Conservation (phyloP, 2,888 invertebrate genomes). For the Dryobota labecula region DNA sequence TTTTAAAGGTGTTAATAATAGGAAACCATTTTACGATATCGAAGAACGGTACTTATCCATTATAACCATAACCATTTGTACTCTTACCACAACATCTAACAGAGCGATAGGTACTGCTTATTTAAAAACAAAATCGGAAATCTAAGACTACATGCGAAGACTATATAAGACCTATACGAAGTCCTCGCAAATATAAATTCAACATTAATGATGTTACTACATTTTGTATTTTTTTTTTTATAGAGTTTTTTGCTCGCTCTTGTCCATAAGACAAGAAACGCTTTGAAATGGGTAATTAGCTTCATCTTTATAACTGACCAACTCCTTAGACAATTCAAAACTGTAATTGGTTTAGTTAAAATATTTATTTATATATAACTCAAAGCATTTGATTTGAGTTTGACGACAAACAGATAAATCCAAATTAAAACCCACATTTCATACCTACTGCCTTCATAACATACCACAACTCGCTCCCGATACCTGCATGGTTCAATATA, state of each 20-base stretch:
- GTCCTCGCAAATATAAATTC: too few species aligned
- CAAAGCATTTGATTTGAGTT: not conserved
- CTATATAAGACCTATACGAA: too few species aligned
- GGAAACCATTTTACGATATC: not conserved
- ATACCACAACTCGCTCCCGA: conserved; percentile 9
- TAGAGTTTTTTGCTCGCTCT: not conserved
- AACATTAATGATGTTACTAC: not conserved
- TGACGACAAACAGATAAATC: not conserved
- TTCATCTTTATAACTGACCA: not conserved
- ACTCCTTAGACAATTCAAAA: not conserved
- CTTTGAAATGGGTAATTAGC: not conserved
- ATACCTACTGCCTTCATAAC: not conserved
- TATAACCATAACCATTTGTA: too few species aligned
- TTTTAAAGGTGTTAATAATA: not conserved
- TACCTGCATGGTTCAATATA: conserved; percentile 53
- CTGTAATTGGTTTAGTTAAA: not conserved
- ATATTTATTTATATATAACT: not conserved
- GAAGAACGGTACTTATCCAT: not conserved
- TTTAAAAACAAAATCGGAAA: not conserved
- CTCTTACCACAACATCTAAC: not conserved
- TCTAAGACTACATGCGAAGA: not conserved
- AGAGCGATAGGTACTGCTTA: too few species aligned
- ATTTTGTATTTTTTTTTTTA: too few species aligned
- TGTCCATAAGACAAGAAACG: not conserved
- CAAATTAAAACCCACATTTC: not conserved